Percentiles rank a stretch among this genome's conserved stretches.
Evolutionary conservation across 2,888 invertebrate species (phyloP).

Genomic region (Eueremaeus valkanovi): DNA sequence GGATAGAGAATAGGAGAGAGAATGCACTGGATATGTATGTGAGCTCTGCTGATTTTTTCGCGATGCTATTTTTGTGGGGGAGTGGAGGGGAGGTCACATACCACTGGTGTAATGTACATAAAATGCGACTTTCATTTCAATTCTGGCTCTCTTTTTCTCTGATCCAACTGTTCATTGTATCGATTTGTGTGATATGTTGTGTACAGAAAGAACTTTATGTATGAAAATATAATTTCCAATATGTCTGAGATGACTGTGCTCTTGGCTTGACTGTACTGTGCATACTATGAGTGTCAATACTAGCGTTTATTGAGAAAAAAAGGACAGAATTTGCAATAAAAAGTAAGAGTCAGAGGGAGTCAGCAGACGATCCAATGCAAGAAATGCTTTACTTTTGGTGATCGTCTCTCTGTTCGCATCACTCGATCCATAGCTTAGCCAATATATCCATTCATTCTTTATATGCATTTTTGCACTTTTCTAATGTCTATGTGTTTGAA

Average conservation of each 20-base stretch:
- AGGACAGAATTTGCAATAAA: background rate
- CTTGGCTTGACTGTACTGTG: background rate
- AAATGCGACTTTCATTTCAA: constrained; percentile 3
- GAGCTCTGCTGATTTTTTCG: background rate
- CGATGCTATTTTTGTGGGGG: background rate
- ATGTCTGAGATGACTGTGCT: background rate
- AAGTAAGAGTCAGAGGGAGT: background rate
- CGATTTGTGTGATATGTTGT: constrained; percentile 13
- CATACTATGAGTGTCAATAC: background rate
- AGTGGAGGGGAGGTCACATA: background rate
- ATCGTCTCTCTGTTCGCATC: too few relatives aligned
- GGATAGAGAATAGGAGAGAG: too few relatives aligned
- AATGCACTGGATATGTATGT: background rate
- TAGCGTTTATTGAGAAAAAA: background rate
- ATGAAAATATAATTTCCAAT: background rate
- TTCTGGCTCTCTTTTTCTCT: background rate
- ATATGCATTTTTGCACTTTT: background rate
- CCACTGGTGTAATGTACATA: constrained; percentile 2
- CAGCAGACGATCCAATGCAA: background rate
- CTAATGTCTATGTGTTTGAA: background rate
- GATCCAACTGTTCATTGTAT: background rate
- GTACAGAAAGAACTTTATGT: background rate
- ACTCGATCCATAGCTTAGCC: background rate
- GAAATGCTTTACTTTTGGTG: background rate
- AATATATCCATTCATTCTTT: background rate